Evolutionary conservation across 2,113 vertebrate genomes (phyloP).

Genomic region (Sinosuthora webbiana): DNA sequence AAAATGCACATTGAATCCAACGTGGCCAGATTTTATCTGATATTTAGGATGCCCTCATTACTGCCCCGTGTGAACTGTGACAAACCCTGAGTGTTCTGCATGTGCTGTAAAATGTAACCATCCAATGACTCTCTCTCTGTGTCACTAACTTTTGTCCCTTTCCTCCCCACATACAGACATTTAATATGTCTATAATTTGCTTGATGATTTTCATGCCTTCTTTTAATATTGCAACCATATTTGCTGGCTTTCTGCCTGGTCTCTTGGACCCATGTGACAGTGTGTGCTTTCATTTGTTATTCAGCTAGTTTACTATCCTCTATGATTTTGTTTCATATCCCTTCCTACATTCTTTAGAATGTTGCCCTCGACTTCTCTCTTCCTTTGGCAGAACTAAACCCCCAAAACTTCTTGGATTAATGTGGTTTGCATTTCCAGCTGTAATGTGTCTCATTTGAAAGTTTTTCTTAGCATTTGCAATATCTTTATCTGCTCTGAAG

Average conservation of each 20-base stretch:
- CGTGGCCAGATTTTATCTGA: not conserved
- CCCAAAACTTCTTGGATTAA: constrained; percentile 5
- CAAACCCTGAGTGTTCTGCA: not conserved
- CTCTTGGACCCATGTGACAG: not conserved
- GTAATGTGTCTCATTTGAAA: constrained; percentile 46
- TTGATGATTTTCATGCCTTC: constrained; percentile 25
- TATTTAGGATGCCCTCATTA: not conserved
- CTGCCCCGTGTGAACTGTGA: not conserved
- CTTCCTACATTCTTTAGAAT: constrained; percentile 26
- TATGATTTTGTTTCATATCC: constrained; percentile 35
- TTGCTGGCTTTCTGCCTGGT: constrained; percentile 42
- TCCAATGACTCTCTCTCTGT: not conserved
- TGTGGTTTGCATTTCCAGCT: constrained; percentile 43
- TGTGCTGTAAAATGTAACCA: not conserved
- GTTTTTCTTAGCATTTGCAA: constrained; percentile 43
- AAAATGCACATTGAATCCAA: not conserved
- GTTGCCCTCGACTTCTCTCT: not conserved
- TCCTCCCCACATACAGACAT: not conserved
- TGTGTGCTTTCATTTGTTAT: constrained; percentile 18
- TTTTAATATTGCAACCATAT: constrained; percentile 46
- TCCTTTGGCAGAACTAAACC: not conserved
- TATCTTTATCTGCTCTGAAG: constrained; percentile 63
- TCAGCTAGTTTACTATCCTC: constrained; percentile 25
- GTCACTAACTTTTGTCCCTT: not conserved
- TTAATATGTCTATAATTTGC: constrained; percentile 10